Evolutionary conservation across 2,797 vertebrate genomes (phyloP), one percentile per base, ranked within the genome.

Genomic region (Hipposideros larvatus): DNA sequence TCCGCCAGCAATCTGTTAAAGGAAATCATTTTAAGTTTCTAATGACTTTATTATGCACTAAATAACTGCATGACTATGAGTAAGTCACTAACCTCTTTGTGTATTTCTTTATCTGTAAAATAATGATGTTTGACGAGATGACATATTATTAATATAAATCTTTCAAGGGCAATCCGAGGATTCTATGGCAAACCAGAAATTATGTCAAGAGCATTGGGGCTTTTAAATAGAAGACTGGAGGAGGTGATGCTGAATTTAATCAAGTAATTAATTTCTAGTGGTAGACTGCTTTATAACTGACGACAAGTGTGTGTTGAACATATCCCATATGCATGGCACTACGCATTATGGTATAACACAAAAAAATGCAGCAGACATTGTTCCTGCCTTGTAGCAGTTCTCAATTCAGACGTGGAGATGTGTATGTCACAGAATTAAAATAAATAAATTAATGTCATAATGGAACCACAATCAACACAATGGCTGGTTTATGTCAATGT

Each of bases 381-480:
- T 55, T 92, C 34, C 22, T 92, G 43, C 43, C 75, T 63, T 96
- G 71, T 43, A 51, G 82, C 48, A 92, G 65, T 92, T 93, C 94
- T 75, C 53, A 74, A 4, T 84, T 91, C 48, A 80, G 65, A 43
- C 21, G 16, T 26, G 16, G 55, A 87, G 65, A 84, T 31, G 19
- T 51, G n/a, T 46, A 43, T 57, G 53, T 86, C 34, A 43, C 59
- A 75, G 18, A 87, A 87, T 87, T 71, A 22, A 68, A 83, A 89
- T 61, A 48, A 85, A 73, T 79, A 31, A 93, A 74, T 51, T 59
- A 37, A 65, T 71, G 19, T 88, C 65, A 51, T 70, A 46, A 37
- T 43, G 31, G 48, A 80, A 10, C 66, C 15, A 22, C 11, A 31
- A 5, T 93, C n/a, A 78, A 15, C 15, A 22, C 16, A 31, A 61